Evolutionary conservation across 23 tunicate species (phyloP).

Genomic region (Clavelina lepadiformis): DNA sequence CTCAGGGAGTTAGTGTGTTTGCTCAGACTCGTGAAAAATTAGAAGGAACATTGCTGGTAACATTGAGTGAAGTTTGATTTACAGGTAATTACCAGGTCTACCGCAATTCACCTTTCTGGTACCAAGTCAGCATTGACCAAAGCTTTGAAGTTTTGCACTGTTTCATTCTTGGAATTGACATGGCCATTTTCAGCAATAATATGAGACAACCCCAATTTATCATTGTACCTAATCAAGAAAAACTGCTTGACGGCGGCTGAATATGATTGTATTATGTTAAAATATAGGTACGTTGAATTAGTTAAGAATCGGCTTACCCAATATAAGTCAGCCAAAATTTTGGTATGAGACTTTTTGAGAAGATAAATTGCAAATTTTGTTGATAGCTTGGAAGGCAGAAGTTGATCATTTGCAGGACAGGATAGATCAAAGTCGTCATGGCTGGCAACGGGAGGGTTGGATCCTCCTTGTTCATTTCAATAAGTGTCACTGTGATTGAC

Average conservation of each 20-base stretch:
- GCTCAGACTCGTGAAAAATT: too few species aligned
- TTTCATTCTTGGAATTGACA: conserved; percentile 11
- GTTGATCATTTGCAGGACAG: conserved; percentile 59
- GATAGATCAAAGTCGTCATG: conserved; percentile 77
- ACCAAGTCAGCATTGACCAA: conserved; percentile 17
- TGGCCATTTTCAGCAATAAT: conserved; percentile 47
- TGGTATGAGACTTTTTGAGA: conserved; percentile 17
- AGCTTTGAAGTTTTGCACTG: conserved; percentile 8
- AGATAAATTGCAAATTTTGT: conserved; percentile 37
- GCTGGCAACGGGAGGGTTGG: conserved; percentile 21
- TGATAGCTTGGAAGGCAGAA: conserved; percentile 54
- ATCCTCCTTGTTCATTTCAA: conserved; percentile 20
- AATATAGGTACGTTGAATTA: not conserved
- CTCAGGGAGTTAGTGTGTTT: too few species aligned
- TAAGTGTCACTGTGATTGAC: conserved; percentile 43
- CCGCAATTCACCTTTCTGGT: conserved; percentile 45
- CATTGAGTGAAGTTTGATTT: too few species aligned
- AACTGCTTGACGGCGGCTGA: not conserved
- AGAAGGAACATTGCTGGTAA: too few species aligned
- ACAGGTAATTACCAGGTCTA: too few species aligned
- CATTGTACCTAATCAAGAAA: conserved; percentile 11
- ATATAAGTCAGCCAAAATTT: conserved; percentile 60
- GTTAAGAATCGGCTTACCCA: too few species aligned
- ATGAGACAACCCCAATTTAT: conserved; percentile 32
- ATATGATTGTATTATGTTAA: not conserved